These are phyloP conservation scores for Sander lucioperca DNA, from an alignment of 2,113 vertebrate species.

Conservation along the genomic window DNA sequence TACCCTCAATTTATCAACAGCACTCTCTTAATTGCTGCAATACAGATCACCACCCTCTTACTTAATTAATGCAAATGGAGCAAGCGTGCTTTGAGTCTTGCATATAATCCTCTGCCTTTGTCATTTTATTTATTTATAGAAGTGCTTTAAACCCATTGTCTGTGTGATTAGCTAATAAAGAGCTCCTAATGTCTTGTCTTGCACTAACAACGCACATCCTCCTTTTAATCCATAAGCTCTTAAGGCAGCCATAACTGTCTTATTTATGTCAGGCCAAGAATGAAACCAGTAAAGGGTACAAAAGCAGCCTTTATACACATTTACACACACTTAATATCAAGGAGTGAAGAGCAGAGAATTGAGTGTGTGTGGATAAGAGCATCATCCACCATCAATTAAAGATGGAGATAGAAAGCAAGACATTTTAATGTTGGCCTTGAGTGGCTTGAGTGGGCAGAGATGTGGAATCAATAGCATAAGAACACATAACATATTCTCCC, in stretches of 20 bases:
- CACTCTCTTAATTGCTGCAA: conserved; percentile 62
- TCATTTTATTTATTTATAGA: conserved; percentile 72
- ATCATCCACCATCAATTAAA: conserved; percentile 80
- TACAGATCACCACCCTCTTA: conserved; percentile 55
- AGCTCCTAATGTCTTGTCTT: conserved; percentile 80
- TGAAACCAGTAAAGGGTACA: conserved; percentile 71
- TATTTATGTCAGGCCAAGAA: conserved; percentile 66
- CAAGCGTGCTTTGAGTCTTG: conserved; percentile 19
- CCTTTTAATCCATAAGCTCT: conserved; percentile 83
- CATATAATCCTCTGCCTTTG: conserved; percentile 56
- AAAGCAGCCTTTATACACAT: conserved; percentile 72
- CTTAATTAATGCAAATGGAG: conserved; percentile 75
- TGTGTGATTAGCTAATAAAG: conserved; percentile 80
- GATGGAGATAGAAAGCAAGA: conserved; percentile 73
- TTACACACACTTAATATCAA: conserved; percentile 77
- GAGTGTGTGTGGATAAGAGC: conserved; percentile 70
- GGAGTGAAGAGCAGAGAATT: conserved; percentile 69
- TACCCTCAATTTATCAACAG: conserved; percentile 52
- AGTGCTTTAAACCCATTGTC: conserved; percentile 77
- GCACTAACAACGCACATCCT: conserved; percentile 74
- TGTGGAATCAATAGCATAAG: conserved; percentile 69
- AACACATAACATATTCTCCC: conserved; percentile 57
- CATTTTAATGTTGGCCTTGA: conserved; percentile 77
- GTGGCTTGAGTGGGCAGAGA: conserved; percentile 70
- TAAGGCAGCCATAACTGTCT: conserved; percentile 74